A percentile compares a stretch with the other conserved stretches of the same genome.
These are phyloP conservation scores for Ceramica pisi DNA, from an alignment of 2,888 invertebrate species.

Conservation along the genomic window DNA sequence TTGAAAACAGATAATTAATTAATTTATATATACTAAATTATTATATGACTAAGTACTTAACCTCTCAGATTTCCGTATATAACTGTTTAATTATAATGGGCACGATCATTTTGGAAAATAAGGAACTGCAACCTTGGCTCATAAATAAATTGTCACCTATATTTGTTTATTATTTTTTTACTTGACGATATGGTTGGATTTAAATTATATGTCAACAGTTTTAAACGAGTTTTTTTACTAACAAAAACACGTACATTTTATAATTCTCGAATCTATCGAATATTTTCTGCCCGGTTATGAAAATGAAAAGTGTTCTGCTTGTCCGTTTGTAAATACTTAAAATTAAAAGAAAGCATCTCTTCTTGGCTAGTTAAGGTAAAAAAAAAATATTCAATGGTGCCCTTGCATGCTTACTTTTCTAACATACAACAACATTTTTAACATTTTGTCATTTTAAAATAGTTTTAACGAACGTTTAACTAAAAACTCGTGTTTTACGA, in stretches of 20 bases:
- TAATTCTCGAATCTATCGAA: too few relatives aligned
- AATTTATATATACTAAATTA: slow-evolving; percentile 46
- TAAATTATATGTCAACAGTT: background rate
- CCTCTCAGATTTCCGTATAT: slow-evolving; percentile 61
- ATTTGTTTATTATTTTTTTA: slow-evolving; percentile 14
- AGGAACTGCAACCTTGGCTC: slow-evolving; percentile 46
- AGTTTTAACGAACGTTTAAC: slow-evolving; percentile 33
- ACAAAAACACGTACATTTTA: background rate
- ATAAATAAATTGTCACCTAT: slow-evolving; percentile 33
- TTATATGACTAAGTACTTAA: slow-evolving; percentile 50
- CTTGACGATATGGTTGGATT: background rate
- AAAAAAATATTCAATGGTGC: too few relatives aligned
- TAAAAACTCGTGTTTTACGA: slow-evolving; percentile 58
- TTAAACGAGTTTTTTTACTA: background rate
- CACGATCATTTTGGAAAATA: slow-evolving; percentile 42
- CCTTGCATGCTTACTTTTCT: background rate
- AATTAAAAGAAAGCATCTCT: too few relatives aligned
- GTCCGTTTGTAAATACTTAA: too few relatives aligned
- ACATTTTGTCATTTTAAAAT: slow-evolving; percentile 9
- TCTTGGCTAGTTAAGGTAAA: too few relatives aligned
- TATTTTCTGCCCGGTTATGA: too few relatives aligned
- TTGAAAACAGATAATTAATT: slow-evolving; percentile 55
- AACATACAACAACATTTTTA: background rate
- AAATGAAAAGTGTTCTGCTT: too few relatives aligned
- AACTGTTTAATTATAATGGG: slow-evolving; percentile 43